Evolutionary conservation across 2,797 vertebrate genomes (phyloP).

Genomic region (Amblyopsis hoosieri): DNA sequence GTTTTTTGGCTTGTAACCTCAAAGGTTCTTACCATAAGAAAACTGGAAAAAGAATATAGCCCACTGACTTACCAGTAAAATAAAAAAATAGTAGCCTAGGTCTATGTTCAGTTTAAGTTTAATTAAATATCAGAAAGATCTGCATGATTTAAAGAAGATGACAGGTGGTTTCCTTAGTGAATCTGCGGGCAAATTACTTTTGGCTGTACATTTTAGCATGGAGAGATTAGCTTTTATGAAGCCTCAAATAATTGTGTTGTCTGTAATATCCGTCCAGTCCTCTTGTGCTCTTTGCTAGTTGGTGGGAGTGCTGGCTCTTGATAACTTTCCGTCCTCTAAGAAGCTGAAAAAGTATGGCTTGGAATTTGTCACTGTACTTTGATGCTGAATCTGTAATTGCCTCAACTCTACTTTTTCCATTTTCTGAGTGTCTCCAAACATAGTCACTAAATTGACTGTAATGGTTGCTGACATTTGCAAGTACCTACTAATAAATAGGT

Average conservation of each 20-base stretch:
- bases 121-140: conserved; percentile 44
- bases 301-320: conserved; percentile 40
- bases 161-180: conserved; percentile 48
- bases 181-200: conserved; percentile 58
- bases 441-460: conserved; percentile 4
- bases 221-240: conserved; percentile 50
- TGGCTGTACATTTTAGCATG: conserved; percentile 60
- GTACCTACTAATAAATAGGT: not conserved
- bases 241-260: conserved; percentile 35
- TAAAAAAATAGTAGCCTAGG: conserved; percentile 9
- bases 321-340: conserved; percentile 42
- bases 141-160: conserved; percentile 57
- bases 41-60: conserved; percentile 37
- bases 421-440: not conserved
- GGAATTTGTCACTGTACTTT: not conserved
- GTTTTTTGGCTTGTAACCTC: conserved; percentile 52
- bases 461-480: conserved; percentile 5
- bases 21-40: conserved; percentile 41
- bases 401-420: not conserved
- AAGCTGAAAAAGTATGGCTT: not conserved
- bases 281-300: conserved; percentile 46
- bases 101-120: conserved; percentile 38
- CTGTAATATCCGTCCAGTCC: conserved; percentile 51
- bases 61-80: conserved; percentile 19
- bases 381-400: not conserved